Evolutionary conservation across 2,797 vertebrate species (phyloP).

Genomic region (Notamacropus eugenii): DNA sequence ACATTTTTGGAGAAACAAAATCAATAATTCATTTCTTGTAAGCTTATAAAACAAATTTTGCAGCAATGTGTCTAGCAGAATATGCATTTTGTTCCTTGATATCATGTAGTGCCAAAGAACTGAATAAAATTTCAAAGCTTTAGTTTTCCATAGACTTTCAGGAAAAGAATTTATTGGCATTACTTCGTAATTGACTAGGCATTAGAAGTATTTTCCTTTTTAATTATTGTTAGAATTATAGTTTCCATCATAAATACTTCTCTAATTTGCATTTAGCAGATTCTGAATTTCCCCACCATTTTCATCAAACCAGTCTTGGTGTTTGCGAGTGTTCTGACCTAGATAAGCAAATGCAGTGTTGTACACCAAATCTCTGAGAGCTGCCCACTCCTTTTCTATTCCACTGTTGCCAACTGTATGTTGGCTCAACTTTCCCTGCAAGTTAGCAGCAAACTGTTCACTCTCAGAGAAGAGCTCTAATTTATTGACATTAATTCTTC

Average conservation of each 20-base stretch:
- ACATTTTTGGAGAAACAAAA: constrained; percentile 62
- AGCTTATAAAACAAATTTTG: constrained; percentile 78
- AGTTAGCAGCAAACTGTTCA: no score
- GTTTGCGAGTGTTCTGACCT: no score
- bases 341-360: no score
- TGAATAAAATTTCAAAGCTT: constrained; percentile 63
- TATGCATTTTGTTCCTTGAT: constrained; percentile 73
- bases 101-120: constrained; percentile 61
- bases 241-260: constrained; percentile 50
- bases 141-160: constrained; percentile 53
- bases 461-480: no score
- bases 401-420: no score
- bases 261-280: background rate
- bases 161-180: constrained; percentile 56
- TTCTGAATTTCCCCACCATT: no score
- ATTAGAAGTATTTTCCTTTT: constrained; percentile 65
- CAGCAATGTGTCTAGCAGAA: constrained; percentile 57
- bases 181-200: constrained; percentile 47
- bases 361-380: no score
- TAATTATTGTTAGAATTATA: background rate
- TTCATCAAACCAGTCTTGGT: no score
- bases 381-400: no score
- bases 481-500: no score
- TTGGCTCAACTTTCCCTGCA: no score
- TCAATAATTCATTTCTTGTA: constrained; percentile 82